phyloP scores from a whole-genome alignment of 2,888 invertebrate species.

The Cremastinae sp. region DNA sequence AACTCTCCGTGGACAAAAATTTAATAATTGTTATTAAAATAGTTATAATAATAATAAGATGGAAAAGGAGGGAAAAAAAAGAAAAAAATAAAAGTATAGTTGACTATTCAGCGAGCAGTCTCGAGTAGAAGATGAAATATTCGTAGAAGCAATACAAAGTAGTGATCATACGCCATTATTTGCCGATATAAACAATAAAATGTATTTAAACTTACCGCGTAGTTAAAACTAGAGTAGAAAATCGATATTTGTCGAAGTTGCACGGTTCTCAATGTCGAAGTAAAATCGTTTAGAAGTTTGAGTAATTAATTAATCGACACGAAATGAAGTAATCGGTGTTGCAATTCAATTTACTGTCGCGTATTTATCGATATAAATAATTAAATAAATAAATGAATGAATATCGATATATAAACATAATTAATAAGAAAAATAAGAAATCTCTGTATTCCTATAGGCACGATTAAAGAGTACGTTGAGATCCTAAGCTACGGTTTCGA shows the following conservation, averaged over 20 bases:
- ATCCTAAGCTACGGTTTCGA: slow-evolving; percentile 73
- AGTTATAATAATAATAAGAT: too few species aligned
- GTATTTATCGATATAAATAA: slow-evolving; percentile 60
- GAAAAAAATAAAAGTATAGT: slow-evolving; percentile 46
- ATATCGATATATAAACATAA: slow-evolving; percentile 24
- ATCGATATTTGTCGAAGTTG: slow-evolving; percentile 37
- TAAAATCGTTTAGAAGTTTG: slow-evolving; percentile 42
- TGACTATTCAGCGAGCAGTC: slow-evolving; percentile 44
- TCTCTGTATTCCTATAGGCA: too few species aligned
- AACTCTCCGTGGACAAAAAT: too few species aligned
- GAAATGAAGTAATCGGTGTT: too few species aligned
- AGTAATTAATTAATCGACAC: too few species aligned
- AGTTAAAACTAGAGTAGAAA: slow-evolving; percentile 26
- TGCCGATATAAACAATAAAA: slow-evolving; percentile 47
- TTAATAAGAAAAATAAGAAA: slow-evolving; percentile 1
- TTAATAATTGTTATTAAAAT: too few species aligned
- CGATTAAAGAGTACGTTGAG: slow-evolving; percentile 52
- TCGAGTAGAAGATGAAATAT: slow-evolving; percentile 59
- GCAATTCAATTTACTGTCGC: slow-evolving; percentile 62
- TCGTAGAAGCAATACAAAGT: slow-evolving; percentile 73
- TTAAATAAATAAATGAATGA: slow-evolving; percentile 34
- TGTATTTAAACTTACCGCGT: slow-evolving; percentile 40
- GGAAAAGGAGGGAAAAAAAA: slow-evolving; percentile 25
- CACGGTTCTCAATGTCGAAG: slow-evolving; percentile 34
- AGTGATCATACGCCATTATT: slow-evolving; percentile 37